Conservation (phyloP, 2,113 vertebrate genomes). For the Tor tambroides region DNA sequence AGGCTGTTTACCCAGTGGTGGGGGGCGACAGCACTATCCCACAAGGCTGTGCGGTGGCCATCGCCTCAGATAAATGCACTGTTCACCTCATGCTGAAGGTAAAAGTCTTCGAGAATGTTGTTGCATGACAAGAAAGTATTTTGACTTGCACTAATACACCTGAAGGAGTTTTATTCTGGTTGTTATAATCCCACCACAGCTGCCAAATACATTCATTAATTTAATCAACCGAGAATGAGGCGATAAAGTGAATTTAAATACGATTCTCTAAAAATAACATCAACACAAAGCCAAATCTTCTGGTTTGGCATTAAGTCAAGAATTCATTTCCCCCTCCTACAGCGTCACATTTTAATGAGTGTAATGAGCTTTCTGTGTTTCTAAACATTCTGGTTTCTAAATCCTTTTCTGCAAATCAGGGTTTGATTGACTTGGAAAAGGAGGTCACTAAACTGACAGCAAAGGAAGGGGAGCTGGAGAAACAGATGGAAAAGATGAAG, state of each 20-base stretch:
- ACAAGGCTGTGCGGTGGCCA: constrained; percentile 85
- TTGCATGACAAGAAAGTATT: neutral
- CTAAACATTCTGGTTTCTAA: neutral
- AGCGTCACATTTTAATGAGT: neutral
- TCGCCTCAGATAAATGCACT: constrained; percentile 87
- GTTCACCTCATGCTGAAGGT: constrained; percentile 89
- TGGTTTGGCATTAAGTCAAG: neutral
- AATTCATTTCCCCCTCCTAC: neutral
- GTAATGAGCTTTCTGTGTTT: neutral
- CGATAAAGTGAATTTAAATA: neutral
- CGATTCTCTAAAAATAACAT: constrained; percentile 16
- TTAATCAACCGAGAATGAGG: neutral
- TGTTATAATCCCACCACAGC: neutral
- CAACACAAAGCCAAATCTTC: neutral
- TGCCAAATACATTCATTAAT: neutral
- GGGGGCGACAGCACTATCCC: constrained; percentile 71
- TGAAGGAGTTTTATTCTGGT: neutral
- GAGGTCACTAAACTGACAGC: constrained; percentile 82
- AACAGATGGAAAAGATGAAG: constrained; percentile 80
- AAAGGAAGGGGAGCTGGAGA: constrained; percentile 78
- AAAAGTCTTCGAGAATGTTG: constrained; percentile 34
- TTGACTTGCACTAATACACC: too few species aligned
- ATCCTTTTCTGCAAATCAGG: constrained; percentile 67
- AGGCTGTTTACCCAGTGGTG: constrained; percentile 71
- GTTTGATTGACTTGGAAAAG: constrained; percentile 86